Conservation (phyloP, 2,797 vertebrate genomes). For the Crenichthys baileyi region DNA sequence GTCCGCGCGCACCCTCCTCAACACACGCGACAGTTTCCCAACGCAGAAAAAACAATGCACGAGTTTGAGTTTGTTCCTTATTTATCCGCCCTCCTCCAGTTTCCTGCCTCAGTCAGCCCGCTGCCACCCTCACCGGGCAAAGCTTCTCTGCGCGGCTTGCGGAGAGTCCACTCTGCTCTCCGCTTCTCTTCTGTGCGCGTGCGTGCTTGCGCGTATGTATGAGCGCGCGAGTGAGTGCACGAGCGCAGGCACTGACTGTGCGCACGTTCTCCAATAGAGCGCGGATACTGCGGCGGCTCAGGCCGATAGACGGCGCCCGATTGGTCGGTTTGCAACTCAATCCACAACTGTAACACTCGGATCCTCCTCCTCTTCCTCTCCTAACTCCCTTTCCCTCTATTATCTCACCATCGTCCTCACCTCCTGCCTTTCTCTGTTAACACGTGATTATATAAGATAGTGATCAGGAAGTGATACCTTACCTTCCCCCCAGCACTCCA, state of each 20-base stretch:
- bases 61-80: conserved; percentile 56
- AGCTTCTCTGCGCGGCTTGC: conserved; percentile 61
- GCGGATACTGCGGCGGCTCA: conserved; percentile 81
- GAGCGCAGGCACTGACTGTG: conserved; percentile 42
- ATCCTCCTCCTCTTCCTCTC: conserved; percentile 56
- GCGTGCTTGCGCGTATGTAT: conserved; percentile 15
- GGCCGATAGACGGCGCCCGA: conserved; percentile 69
- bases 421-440: conserved; percentile 68
- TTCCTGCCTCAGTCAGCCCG: conserved; percentile 11
- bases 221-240: conserved; percentile 53
- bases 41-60: conserved; percentile 46
- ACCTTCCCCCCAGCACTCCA: conserved; percentile 8
- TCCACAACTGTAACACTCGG: conserved; percentile 50
- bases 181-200: conserved; percentile 23
- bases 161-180: conserved; percentile 64
- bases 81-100: conserved; percentile 19
- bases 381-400: conserved; percentile 39
- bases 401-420: conserved; percentile 44
- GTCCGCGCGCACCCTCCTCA: conserved; percentile 20
- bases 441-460: conserved; percentile 76
- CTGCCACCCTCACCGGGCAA: conserved; percentile 64
- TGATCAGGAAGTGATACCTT: conserved; percentile 68
- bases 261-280: conserved; percentile 75
- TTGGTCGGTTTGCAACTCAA: conserved; percentile 80
- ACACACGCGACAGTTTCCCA: conserved; percentile 55